A percentile compares a stretch with the other conserved stretches of the same genome.
phyloP scores from a whole-genome alignment of 2,888 invertebrate species.

The Hydraecia micacea region DNA sequence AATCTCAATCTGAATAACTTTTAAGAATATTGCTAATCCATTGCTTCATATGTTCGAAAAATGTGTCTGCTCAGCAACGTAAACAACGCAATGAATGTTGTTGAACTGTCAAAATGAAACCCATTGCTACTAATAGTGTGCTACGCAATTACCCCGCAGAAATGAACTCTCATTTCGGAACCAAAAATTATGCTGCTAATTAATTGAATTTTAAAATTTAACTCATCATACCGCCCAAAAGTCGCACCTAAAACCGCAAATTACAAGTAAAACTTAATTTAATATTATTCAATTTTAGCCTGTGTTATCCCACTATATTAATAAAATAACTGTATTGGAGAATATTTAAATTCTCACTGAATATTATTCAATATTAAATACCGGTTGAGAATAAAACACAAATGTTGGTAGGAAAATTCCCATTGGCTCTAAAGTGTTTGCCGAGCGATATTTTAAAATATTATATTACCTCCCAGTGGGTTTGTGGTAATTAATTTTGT shows the following conservation, averaged over 20 bases:
- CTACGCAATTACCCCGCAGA: no score
- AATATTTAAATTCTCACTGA: slow-evolving; percentile 27
- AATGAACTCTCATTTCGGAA: neutral
- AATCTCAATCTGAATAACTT: no score
- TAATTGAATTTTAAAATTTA: slow-evolving; percentile 11
- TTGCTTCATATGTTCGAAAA: no score
- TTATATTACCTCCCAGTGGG: slow-evolving; percentile 18
- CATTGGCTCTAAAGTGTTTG: slow-evolving; percentile 61
- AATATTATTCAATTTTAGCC: slow-evolving; percentile 1
- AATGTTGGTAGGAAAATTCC: slow-evolving; percentile 46
- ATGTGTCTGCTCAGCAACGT: no score
- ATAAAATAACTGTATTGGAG: neutral
- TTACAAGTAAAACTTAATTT: slow-evolving; percentile 21
- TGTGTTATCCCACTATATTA: neutral
- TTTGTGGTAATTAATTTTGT: slow-evolving; percentile 36
- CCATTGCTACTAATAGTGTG: no score
- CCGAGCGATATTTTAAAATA: slow-evolving; percentile 50
- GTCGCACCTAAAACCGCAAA: slow-evolving; percentile 24
- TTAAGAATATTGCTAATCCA: no score
- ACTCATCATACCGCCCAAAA: neutral
- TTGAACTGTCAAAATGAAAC: no score
- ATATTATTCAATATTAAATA: slow-evolving; percentile 31
- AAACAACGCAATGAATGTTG: no score
- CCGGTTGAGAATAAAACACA: slow-evolving; percentile 14
- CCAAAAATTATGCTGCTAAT: neutral